Conservation (phyloP, 2,888 invertebrate genomes). For the Pegoplata infirma region DNA sequence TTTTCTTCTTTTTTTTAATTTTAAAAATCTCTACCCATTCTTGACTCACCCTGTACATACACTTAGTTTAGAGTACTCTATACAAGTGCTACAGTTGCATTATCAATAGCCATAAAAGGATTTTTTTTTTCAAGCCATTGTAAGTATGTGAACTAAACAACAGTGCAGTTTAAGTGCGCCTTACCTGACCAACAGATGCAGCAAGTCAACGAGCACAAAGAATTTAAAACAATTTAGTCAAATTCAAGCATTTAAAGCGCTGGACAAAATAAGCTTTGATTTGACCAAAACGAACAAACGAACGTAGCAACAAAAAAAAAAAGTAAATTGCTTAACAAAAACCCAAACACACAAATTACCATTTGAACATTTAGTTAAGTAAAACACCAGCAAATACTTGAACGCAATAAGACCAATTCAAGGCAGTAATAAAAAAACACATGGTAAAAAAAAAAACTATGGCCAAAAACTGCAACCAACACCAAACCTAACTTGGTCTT, state of each 20-base stretch:
- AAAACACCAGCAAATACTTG: conserved; percentile 33
- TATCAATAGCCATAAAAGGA: conserved; percentile 62
- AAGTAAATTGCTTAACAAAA: neutral
- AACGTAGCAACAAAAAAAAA: neutral
- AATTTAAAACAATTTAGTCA: conserved; percentile 56
- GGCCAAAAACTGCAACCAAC: conserved; percentile 12
- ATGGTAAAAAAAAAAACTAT: conserved; percentile 39
- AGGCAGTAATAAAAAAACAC: conserved; percentile 38
- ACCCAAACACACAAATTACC: conserved; percentile 34
- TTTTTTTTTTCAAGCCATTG: conserved; percentile 54
- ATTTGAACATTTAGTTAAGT: conserved; percentile 43
- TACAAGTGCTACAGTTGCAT: conserved; percentile 62
- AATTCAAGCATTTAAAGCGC: conserved; percentile 30
- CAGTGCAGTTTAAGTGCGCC: too few species aligned
- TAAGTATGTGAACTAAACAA: conserved; percentile 55
- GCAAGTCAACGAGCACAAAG: conserved; percentile 53
- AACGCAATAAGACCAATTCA: conserved; percentile 48
- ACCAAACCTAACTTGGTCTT: conserved; percentile 32
- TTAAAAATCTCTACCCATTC: too few species aligned
- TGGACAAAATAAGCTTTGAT: conserved; percentile 39
- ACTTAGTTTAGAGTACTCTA: neutral
- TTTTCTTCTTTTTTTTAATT: too few species aligned
- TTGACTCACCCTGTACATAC: too few species aligned
- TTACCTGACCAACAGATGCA: conserved; percentile 43
- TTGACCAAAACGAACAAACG: conserved; percentile 14